phyloP scores from a whole-genome alignment of 2,113 vertebrate genomes.

The Gallinago jamesoni region DNA sequence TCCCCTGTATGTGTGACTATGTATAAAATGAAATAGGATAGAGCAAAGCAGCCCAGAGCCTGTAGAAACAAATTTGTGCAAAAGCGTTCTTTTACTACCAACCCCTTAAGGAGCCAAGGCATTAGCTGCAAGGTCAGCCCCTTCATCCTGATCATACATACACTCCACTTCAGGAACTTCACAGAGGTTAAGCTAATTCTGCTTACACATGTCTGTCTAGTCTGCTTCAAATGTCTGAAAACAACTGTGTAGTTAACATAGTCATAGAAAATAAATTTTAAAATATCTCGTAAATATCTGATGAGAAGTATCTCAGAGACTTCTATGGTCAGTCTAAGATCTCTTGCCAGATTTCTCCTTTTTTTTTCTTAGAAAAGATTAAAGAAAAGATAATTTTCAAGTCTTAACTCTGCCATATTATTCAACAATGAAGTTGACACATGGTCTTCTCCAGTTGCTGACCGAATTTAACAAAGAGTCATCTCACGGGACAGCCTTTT shows the following conservation, averaged over 20 bases:
- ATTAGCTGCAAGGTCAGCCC: neutral
- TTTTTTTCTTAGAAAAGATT: neutral
- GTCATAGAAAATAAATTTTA: neutral
- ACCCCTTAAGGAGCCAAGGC: neutral
- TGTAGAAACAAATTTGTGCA: neutral
- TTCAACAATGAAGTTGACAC: conserved; percentile 10
- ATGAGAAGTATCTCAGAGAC: neutral
- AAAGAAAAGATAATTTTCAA: neutral
- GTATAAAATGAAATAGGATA: neutral
- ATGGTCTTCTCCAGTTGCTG: conserved; percentile 5
- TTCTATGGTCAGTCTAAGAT: neutral
- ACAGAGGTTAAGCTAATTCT: neutral
- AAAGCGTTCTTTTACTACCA: neutral
- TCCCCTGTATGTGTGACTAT: neutral
- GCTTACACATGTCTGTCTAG: neutral
- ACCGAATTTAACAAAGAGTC: conserved; percentile 60
- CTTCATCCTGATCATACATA: neutral
- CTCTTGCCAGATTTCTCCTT: neutral
- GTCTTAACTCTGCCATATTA: neutral
- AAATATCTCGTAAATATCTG: neutral
- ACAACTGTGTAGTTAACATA: neutral
- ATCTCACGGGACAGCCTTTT: conserved; percentile 41
- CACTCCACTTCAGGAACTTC: neutral
- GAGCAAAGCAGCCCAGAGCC: neutral
- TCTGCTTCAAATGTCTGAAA: neutral